Evolutionary conservation across 2,797 vertebrate species (phyloP).

Genomic region (Vultur gryphus): DNA sequence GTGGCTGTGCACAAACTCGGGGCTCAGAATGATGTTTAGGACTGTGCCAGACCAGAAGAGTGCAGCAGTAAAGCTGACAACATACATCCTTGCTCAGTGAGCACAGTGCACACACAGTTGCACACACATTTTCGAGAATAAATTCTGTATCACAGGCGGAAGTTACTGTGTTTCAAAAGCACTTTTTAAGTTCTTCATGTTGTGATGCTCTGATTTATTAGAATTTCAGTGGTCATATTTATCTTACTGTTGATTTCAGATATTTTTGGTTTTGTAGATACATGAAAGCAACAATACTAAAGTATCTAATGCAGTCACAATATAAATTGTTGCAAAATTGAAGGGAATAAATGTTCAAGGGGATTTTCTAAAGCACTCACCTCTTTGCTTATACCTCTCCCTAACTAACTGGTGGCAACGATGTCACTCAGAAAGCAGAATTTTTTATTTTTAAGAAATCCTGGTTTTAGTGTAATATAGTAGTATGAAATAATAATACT

Average conservation of each 20-base stretch:
- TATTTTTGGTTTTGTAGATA: not conserved
- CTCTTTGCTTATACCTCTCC: not conserved
- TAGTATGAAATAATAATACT: not conserved
- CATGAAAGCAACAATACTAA: not conserved
- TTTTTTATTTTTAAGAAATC: not conserved
- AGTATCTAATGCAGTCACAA: not conserved
- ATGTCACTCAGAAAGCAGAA: not conserved
- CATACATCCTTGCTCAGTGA: rapidly evolving
- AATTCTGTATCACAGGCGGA: not conserved
- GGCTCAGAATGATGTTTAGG: not conserved
- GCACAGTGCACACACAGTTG: not conserved
- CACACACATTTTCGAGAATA: not conserved
- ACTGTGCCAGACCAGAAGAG: not conserved
- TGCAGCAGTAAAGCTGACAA: not conserved
- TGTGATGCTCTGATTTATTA: not conserved
- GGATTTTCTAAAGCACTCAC: not conserved
- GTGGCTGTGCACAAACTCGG: not conserved
- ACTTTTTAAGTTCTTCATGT: not conserved
- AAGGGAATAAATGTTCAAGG: not conserved
- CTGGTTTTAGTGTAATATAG: not conserved
- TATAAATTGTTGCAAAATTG: not conserved
- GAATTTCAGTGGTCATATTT: not conserved
- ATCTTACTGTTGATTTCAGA: not conserved
- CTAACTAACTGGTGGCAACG: not conserved
- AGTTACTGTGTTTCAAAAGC: not conserved